Percentiles rank a stretch among this genome's conserved stretches.
Evolutionary conservation across 2,113 vertebrate genomes (phyloP).

Genomic region (Gavia stellata): DNA sequence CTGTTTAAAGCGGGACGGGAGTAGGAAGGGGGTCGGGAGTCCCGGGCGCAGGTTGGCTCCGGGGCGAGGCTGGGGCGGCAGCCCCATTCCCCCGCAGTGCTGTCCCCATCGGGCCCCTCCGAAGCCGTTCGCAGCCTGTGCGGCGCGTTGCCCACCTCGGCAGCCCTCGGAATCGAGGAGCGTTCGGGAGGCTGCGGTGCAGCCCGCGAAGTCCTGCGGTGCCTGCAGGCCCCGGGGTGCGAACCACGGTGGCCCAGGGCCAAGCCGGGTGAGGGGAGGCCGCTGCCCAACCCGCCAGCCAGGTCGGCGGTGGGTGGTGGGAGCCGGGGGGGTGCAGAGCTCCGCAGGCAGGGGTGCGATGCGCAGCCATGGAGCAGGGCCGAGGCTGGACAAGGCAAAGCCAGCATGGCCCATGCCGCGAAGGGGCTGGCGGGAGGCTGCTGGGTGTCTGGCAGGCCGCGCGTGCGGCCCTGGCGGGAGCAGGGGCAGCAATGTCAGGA

Average conservation of each 20-base stretch:
- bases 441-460: not conserved
- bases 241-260: not conserved
- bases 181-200: fast-evolving
- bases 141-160: too few species aligned
- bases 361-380: too few species aligned
- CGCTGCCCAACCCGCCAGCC: too few species aligned
- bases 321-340: too few species aligned
- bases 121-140: not conserved
- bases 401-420: not conserved
- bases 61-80: not conserved
- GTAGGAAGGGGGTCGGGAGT: not conserved
- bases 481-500: fast-evolving
- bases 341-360: not conserved
- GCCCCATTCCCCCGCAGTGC: too few species aligned
- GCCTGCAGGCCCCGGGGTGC: too few species aligned
- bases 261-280: not conserved
- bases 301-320: too few species aligned
- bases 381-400: not conserved
- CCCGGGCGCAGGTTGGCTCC: not conserved
- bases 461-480: fast-evolving
- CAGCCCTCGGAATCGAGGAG: not conserved
- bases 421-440: not conserved
- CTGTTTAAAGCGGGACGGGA: too few species aligned
- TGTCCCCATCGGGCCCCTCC: not conserved
- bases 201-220: not conserved